These are phyloP conservation scores for Boloria selene DNA, from an alignment of 2,888 invertebrate species.

Conservation along the genomic window DNA sequence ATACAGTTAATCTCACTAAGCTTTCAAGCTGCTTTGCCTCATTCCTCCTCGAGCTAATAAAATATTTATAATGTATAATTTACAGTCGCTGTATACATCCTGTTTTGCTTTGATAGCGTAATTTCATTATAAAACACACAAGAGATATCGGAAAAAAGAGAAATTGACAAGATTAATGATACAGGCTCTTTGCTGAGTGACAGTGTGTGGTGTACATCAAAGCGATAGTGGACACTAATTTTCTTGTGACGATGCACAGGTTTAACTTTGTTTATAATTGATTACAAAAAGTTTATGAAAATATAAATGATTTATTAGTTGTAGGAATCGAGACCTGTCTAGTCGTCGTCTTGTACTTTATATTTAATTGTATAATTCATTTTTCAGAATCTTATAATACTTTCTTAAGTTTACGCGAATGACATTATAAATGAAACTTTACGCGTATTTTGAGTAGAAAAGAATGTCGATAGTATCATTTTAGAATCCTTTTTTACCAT, in stretches of 20 bases:
- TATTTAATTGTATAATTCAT: too few species aligned
- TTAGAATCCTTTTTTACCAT: too few species aligned
- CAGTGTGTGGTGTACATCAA: slow-evolving; percentile 63
- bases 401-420: too few species aligned
- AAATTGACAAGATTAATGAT: slow-evolving; percentile 71
- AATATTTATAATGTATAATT: slow-evolving; percentile 18
- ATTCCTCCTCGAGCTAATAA: slow-evolving; percentile 6
- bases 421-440: too few species aligned
- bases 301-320: not conserved
- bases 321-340: not conserved
- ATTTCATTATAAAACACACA: slow-evolving; percentile 55
- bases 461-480: too few species aligned
- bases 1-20: slow-evolving; percentile 32
- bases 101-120: slow-evolving; percentile 35
- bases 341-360: not conserved
- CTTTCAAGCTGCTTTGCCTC: slow-evolving; percentile 1
- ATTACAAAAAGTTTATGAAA: slow-evolving; percentile 16
- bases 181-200: slow-evolving; percentile 54
- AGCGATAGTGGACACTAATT: slow-evolving; percentile 60
- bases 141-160: slow-evolving; percentile 55
- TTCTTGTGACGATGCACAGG: slow-evolving; percentile 66
- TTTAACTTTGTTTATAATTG: slow-evolving; percentile 22
- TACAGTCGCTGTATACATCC: slow-evolving; percentile 22
- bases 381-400: too few species aligned
- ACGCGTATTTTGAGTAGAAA: too few species aligned